Base-by-base conservation (phyloP, 2,888 invertebrate species). In the Pandemis cinnamomeana region DNA sequence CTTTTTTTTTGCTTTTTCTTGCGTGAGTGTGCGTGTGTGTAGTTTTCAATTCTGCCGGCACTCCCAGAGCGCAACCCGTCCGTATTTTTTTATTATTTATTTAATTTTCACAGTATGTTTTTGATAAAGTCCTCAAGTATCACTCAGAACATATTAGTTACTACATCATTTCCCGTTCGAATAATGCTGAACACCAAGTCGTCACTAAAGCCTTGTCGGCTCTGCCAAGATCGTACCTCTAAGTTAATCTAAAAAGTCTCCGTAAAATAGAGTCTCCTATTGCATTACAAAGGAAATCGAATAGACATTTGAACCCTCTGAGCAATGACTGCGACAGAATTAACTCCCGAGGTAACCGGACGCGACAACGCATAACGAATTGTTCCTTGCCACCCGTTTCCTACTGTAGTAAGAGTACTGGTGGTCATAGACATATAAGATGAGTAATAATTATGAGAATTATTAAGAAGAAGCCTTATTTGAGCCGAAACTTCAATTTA, bases 311-410 rank as follows among this genome's bases (percentile, higher is more conserved):
- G 48, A 60, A 71, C 71, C 71, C 58, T 8, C 71, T 46, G 66
- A 66, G 71, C 66, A 66, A 71, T 66, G 60, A 36, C 66, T 41
- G 48, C 46, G 58, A 60, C 27, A 58, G 42, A 66, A 71, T 66
- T 66, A 67, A 71, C 66, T 71, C 71, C 48, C 48, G 66, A 20
- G 66, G 53, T 71, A 71, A 66, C 71, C 66, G 71, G 48, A 46
- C 51, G 66, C 60, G 71, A 71, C 71, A 66, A 71, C 66, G 71
- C 66, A 58, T 71, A 67, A 71, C 71, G 64, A 71, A 71, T 71
- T 61, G 51, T 66, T 67, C 51, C 55, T 71, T 13, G 71, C 58
- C 60, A 60, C 41, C 66, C 58, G 66, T 67, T 67, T 66, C 60
- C 71, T 71, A 60, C 66, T 66, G 71, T 48, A 60, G 42, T 67